These are phyloP conservation scores for Antrozous pallidus DNA, from an alignment of 2,797 vertebrate genomes.

Conservation along the genomic window DNA sequence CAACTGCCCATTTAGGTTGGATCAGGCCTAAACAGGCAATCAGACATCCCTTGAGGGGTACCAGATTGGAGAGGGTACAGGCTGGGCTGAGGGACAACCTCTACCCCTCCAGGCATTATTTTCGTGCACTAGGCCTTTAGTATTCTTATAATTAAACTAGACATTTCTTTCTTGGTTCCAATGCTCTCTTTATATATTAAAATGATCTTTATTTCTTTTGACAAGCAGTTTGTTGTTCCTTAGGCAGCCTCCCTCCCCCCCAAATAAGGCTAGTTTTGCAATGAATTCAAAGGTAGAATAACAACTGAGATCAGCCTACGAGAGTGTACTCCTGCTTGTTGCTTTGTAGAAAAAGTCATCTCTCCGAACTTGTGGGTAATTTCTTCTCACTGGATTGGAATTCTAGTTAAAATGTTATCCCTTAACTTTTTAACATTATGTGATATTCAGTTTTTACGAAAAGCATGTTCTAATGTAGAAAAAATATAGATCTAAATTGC, in stretches of 20 bases:
- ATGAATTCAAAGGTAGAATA: background rate
- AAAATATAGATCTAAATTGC: constrained; percentile 5
- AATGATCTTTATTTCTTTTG: constrained; percentile 30
- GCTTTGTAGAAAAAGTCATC: background rate
- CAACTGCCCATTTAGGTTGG: no score
- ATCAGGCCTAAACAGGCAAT: no score
- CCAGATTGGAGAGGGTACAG: no score
- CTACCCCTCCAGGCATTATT: no score
- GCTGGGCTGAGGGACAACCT: no score
- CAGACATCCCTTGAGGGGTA: no score
- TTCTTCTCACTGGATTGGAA: constrained; percentile 7
- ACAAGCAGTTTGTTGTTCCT: constrained; percentile 38
- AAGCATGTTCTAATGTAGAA: background rate
- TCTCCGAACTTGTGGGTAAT: background rate
- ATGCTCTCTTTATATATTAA: constrained; percentile 8
- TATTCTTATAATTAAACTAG: background rate
- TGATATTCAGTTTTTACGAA: background rate
- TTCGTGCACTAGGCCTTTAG: no score
- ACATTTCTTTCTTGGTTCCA: constrained; percentile 6
- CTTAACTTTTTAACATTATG: background rate
- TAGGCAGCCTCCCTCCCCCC: background rate
- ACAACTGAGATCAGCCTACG: constrained; percentile 9
- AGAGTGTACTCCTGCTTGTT: background rate
- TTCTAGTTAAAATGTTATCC: constrained; percentile 42
- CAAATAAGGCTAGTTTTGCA: background rate